Evolutionary conservation across 2,797 vertebrate genomes (phyloP), one percentile per base, ranked within the genome.

Genomic region (Nyctibius grandis): DNA sequence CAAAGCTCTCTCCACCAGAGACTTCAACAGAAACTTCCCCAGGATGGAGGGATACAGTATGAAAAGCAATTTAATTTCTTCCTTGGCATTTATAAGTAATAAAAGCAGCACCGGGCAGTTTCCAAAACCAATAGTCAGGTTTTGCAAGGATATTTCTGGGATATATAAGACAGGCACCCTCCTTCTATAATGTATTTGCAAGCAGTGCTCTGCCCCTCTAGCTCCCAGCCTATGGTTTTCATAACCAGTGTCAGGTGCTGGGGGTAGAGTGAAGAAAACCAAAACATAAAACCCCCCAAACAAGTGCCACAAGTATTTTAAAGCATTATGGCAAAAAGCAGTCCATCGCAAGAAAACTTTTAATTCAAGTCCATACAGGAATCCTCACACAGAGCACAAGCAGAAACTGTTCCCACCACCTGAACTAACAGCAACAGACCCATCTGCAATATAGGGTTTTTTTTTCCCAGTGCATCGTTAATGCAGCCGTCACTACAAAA

Each of bases 31-130:
- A 86, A 91, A 82, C 80, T 73, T 82, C 68, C 60, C 29, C 48
- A 40, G 10, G 23, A 42, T 87, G 77, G 86, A 79, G 60, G 22
- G 61, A 73, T 56, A 65, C 25, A 29, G 17, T 20, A 78, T 8
- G 34, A 96, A 93, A 93, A 88, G 61, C 31, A 85, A 95, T 95
- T 93, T 63, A 5, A 67, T 92, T 91, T 89, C 94, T 95, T 92
- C 53, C 63, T 51, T 90, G 84, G 90, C 77, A 88, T 91, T 95
- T 91, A 28, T 25, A 79, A 79, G 80, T 60, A 84, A 96, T 73
- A 86, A 95, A 86, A 88, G 57, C 57, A 70, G 75, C 56, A 73
- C 18, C 0, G 0, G 60, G 67, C 59, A 70, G 29, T 20, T 59
- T 73, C 80, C 74, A 86, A 56, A 91, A 73, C 25, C 45, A 81